Conservation (phyloP, 2,113 vertebrate genomes). For the Vimba vimba region DNA sequence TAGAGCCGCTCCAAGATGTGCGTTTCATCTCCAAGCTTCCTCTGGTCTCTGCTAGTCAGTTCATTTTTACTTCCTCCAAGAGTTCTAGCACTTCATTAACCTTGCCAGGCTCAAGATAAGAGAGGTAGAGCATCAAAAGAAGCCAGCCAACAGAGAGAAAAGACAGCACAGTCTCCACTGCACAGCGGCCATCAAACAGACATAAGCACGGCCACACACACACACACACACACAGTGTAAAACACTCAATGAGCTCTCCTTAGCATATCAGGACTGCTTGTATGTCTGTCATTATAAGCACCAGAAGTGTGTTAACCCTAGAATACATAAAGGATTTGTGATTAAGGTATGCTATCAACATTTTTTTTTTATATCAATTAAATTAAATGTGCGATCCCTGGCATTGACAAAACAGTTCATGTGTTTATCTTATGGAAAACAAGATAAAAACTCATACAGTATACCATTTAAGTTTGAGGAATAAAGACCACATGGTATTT, state of each 20-base stretch:
- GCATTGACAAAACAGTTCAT: background rate
- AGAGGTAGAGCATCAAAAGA: conserved; percentile 79
- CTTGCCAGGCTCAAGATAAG: conserved; percentile 81
- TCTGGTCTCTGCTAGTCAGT: conserved; percentile 80
- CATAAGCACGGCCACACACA: conserved; percentile 56
- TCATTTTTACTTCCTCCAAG: conserved; percentile 80
- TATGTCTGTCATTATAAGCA: conserved; percentile 41
- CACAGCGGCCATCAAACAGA: conserved; percentile 66
- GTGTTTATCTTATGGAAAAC: no score
- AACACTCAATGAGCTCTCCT: conserved; percentile 64
- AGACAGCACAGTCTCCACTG: conserved; percentile 66
- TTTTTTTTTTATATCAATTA: no score
- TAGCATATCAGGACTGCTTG: conserved; percentile 40
- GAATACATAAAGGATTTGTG: background rate
- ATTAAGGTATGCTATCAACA: background rate
- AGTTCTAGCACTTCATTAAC: conserved; percentile 84
- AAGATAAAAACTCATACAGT: no score
- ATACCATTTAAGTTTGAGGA: no score
- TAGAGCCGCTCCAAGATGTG: conserved; percentile 76
- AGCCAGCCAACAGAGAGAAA: conserved; percentile 75
- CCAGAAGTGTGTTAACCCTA: conserved; percentile 17
- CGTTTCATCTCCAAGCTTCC: conserved; percentile 81
- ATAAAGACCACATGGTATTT: no score
- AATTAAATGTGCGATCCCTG: no score
- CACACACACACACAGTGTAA: conserved; percentile 53